Conservation (phyloP, 2,888 invertebrate genomes). For the Empis livida region DNA sequence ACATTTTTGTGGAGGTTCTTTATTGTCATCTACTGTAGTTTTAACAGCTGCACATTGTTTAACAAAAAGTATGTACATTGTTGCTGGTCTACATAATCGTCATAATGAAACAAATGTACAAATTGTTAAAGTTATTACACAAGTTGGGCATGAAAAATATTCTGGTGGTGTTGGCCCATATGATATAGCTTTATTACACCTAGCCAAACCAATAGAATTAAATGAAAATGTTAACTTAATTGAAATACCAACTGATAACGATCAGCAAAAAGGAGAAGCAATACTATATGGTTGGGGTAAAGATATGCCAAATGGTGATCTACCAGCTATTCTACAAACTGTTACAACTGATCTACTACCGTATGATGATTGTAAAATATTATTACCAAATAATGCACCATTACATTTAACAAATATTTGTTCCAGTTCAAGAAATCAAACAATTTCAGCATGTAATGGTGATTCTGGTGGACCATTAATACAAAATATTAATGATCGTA, state of each 20-base stretch:
- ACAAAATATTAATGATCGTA: not conserved
- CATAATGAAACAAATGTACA: constrained; percentile 17
- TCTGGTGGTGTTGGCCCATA: constrained; percentile 34
- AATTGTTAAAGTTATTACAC: constrained; percentile 17
- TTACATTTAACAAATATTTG: constrained; percentile 21
- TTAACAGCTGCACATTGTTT: constrained; percentile 35
- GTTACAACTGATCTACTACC: constrained; percentile 13
- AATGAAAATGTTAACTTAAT: constrained; percentile 13
- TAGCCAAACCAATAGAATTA: constrained; percentile 21
- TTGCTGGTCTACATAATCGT: constrained; percentile 33
- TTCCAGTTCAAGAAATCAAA: constrained; percentile 31
- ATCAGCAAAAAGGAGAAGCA: constrained; percentile 6
- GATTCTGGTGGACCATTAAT: constrained; percentile 32
- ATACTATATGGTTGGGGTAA: constrained; percentile 23
- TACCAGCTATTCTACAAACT: constrained; percentile 22
- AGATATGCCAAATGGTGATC: constrained; percentile 17
- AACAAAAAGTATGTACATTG: constrained; percentile 22
- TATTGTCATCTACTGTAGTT: constrained; percentile 23
- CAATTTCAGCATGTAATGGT: constrained; percentile 36
- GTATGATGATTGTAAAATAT: constrained; percentile 14
- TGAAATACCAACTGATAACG: constrained; percentile 4
- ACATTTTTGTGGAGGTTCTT: constrained; percentile 34
- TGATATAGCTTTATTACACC: constrained; percentile 41
- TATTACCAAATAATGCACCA: constrained; percentile 16
- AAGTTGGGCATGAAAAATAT: constrained; percentile 26